Percentiles rank a stretch among this genome's conserved stretches.
These are phyloP conservation scores for Polymixis lichenea DNA, from an alignment of 2,888 invertebrate species.

Conservation along the genomic window DNA sequence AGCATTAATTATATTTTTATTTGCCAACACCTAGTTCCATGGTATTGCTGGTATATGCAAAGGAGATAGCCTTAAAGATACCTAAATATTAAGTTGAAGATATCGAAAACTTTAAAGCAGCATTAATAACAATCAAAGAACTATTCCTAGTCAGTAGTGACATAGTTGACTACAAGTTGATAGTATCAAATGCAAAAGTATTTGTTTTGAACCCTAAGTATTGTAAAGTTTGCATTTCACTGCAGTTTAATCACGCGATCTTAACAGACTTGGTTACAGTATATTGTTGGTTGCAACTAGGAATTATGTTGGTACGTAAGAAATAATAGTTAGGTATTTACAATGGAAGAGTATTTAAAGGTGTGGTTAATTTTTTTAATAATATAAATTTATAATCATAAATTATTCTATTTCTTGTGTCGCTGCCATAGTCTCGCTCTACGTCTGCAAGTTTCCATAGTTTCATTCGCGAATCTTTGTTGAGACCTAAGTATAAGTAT, in stretches of 20 bases:
- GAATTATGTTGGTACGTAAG: background rate
- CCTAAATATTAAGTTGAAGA: background rate
- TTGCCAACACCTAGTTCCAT: background rate
- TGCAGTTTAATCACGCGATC: conserved; percentile 47
- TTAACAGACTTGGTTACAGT: background rate
- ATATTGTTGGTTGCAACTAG: background rate
- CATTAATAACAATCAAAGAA: conserved; percentile 16
- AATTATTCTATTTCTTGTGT: no score
- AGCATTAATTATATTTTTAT: background rate
- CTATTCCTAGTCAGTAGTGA: conserved; percentile 33
- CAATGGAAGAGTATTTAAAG: no score
- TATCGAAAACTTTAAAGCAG: background rate
- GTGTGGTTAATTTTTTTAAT: background rate
- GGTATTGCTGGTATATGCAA: background rate
- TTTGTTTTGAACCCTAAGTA: conserved; percentile 45
- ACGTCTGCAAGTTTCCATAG: background rate
- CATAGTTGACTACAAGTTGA: conserved; percentile 43
- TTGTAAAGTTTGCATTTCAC: conserved; percentile 38
- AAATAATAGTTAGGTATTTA: conserved; percentile 1
- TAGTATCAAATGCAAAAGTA: conserved; percentile 39
- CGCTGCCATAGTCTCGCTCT: background rate
- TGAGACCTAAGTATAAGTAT: background rate
- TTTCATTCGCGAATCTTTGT: background rate
- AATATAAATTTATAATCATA: no score
- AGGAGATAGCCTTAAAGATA: no score